phyloP scores from a whole-genome alignment of 1,140 invertebrate genomes.

The Solenopsis fugax region DNA sequence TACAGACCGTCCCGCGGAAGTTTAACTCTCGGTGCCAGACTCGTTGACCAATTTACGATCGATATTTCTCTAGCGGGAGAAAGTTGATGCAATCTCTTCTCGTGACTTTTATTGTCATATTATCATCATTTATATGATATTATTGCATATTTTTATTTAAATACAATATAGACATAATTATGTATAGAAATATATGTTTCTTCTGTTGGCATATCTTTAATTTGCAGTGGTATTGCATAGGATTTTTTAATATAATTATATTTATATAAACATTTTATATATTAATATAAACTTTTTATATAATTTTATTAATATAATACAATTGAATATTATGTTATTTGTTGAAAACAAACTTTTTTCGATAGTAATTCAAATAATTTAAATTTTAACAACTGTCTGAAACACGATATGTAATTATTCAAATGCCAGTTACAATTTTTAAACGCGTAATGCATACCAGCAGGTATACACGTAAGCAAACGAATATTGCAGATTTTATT shows the following conservation, averaged over 20 bases:
- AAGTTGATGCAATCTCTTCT: background rate
- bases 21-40: conserved; percentile 34
- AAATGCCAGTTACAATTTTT: background rate
- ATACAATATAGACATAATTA: background rate
- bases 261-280: background rate
- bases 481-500: background rate
- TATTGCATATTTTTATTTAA: no score
- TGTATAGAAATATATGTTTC: background rate
- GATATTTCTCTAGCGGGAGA: background rate
- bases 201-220: background rate
- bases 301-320: conserved; percentile 8
- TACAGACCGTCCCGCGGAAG: conserved; percentile 35
- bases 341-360: background rate
- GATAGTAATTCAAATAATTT: background rate
- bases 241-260: background rate
- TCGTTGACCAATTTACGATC: conserved; percentile 19
- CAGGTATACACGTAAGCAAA: background rate
- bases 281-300: background rate
- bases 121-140: background rate
- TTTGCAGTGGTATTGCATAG: background rate
- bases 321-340: background rate
- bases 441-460: background rate
- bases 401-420: background rate
- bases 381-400: background rate
- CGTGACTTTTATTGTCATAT: conserved; percentile 14